Percentiles rank a stretch among this genome's conserved stretches.
Conservation (phyloP, 2,797 vertebrate species). For the Lutjanus argentimaculatus region DNA sequence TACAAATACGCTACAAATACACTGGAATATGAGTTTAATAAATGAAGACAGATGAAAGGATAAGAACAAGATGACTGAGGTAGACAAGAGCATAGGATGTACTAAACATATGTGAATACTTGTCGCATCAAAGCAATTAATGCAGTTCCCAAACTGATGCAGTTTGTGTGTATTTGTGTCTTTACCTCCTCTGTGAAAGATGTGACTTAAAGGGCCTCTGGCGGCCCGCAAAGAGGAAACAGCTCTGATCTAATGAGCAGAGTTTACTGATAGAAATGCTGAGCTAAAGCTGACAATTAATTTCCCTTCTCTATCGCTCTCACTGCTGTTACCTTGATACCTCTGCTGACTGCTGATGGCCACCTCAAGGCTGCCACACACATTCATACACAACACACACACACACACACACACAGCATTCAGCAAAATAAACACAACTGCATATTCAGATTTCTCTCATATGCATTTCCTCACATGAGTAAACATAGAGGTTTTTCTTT, state of each 20-base stretch:
- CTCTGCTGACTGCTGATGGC: slow-evolving; percentile 43
- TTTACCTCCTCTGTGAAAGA: slow-evolving; percentile 10
- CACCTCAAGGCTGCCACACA: slow-evolving; percentile 26
- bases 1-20: too few species aligned
- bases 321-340: slow-evolving; percentile 55
- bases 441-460: slow-evolving; percentile 6
- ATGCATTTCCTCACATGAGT: slow-evolving; percentile 37
- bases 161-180: slow-evolving; percentile 14
- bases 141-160: not conserved
- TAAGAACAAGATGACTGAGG: too few species aligned
- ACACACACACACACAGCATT: not conserved
- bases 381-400: not conserved
- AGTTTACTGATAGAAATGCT: slow-evolving; percentile 45
- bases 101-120: not conserved
- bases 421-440: slow-evolving; percentile 21
- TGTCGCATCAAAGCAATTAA: not conserved
- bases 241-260: slow-evolving; percentile 53
- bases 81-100: too few species aligned
- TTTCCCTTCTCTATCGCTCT: slow-evolving; percentile 26
- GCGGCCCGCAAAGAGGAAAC: slow-evolving; percentile 20
- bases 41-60: too few species aligned
- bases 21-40: too few species aligned
- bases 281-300: slow-evolving; percentile 52
- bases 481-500: slow-evolving; percentile 53
- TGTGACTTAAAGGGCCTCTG: slow-evolving; percentile 22